Conservation (phyloP, 1,140 invertebrate species). For the Phymastichus coffea region DNA sequence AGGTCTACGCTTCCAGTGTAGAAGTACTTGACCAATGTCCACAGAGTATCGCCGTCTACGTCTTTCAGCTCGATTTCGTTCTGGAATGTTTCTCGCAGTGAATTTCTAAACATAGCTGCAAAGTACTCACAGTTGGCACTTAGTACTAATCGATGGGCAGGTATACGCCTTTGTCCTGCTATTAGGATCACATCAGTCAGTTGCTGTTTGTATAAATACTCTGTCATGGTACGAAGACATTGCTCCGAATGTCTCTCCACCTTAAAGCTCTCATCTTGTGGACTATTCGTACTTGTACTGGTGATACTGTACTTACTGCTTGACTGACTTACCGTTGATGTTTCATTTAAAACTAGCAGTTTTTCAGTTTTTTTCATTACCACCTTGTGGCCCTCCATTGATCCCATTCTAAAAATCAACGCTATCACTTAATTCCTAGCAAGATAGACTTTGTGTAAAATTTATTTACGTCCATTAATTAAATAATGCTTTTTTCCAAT, state of each 20-base stretch:
- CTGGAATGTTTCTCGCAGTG: constrained; percentile 80
- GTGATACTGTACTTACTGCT: constrained; percentile 12
- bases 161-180: constrained; percentile 66
- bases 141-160: constrained; percentile 74
- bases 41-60: constrained; percentile 82
- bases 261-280: constrained; percentile 76
- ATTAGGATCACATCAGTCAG: constrained; percentile 79
- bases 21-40: constrained; percentile 81
- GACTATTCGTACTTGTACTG: constrained; percentile 7
- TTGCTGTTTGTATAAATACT: constrained; percentile 76
- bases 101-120: constrained; percentile 91
- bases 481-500: too few species aligned
- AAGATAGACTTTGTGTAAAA: too few species aligned
- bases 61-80: constrained; percentile 80
- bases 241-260: constrained; percentile 78
- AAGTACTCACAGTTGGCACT: constrained; percentile 93
- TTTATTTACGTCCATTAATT: too few species aligned
- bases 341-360: constrained; percentile 3
- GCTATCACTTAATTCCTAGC: too few species aligned
- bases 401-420: too few species aligned
- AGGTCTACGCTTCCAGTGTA: constrained; percentile 81
- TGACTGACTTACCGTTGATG: neutral
- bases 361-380: constrained; percentile 20
- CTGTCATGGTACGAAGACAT: constrained; percentile 78
- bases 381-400: too few species aligned